phyloP scores from a whole-genome alignment of 2,113 vertebrate genomes.

The Bagarius yarrelli region DNA sequence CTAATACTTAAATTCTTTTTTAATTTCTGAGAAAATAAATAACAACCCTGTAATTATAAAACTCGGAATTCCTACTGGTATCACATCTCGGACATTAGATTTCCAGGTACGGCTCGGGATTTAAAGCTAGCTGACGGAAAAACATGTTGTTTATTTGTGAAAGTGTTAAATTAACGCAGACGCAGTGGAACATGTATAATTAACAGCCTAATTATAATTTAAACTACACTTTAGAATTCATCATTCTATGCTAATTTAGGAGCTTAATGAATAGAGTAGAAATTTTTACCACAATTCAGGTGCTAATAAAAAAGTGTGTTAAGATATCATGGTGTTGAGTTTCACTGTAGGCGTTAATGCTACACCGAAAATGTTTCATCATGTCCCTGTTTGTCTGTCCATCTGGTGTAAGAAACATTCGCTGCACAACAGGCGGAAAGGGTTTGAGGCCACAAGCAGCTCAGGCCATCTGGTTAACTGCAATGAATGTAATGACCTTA shows the following conservation, averaged over 20 bases:
- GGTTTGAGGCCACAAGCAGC: constrained; percentile 32
- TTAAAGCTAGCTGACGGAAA: neutral
- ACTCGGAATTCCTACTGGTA: neutral
- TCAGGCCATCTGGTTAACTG: constrained; percentile 43
- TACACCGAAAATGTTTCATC: neutral
- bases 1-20: neutral
- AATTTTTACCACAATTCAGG: too few species aligned
- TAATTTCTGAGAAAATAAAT: too few species aligned
- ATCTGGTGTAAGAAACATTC: constrained; percentile 40
- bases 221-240: too few species aligned
- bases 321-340: too few species aligned
- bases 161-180: neutral
- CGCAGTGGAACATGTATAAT: neutral
- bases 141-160: neutral
- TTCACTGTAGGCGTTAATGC: neutral
- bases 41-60: neutral
- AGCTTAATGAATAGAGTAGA: too few species aligned
- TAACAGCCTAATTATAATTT: neutral
- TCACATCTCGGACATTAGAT: neutral
- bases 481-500: constrained; percentile 24
- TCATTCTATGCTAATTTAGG: too few species aligned
- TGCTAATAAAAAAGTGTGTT: too few species aligned
- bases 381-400: constrained; percentile 30
- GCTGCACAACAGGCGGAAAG: constrained; percentile 40
- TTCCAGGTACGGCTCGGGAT: neutral